Base-by-base conservation (phyloP, 2,113 vertebrate species). In the Hypomesus transpacificus region DNA sequence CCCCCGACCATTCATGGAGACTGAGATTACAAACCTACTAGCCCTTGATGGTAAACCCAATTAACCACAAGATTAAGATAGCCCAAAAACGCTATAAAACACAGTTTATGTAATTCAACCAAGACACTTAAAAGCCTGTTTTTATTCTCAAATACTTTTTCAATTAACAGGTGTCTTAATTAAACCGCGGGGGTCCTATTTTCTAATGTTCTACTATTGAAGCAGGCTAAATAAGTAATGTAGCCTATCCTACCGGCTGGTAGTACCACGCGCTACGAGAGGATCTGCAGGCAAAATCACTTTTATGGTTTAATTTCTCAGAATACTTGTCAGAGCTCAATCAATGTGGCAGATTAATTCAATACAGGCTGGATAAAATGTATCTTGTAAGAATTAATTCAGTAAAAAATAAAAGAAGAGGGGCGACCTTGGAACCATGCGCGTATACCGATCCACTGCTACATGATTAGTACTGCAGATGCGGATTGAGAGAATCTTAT, bases 1-100 rank as follows among this genome's bases (percentile, higher is more conserved):
- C 71, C 70, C 73, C 69, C 17, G 66, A 65, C 58, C 16, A 4
- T 75, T 57, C 46, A 71, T 59, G 52, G 75, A 60, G 26, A 74
- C 81, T 54, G 2, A 20, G 1, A 80, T 54, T 28, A 69, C 80
- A 16, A 65, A 46, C 3, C 28, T 62, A 3, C 28, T 62, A 3
- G 22, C 60, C 3, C 26, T 31, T 26, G 17, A 26, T 39, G 28
- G 26, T 34, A 28, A 28, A 34, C 61, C 61, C 61, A 63, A 34
- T 63, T n/a, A 63, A 1, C 28, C 61, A 63, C 61, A 16, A 69
- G 52, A 2, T 66, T 53, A 17, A n/a, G n/a, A n/a, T n/a, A n/a
- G n/a, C n/a, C n/a, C 31, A 17, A 28, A 9, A 63, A 34, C 31
- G 26, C 28, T 4, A 59, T 59, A 8, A 21, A 5, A 18, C 17